These are phyloP conservation scores for Tor tambroides DNA, from an alignment of 2,113 vertebrate genomes.

Conservation along the genomic window DNA sequence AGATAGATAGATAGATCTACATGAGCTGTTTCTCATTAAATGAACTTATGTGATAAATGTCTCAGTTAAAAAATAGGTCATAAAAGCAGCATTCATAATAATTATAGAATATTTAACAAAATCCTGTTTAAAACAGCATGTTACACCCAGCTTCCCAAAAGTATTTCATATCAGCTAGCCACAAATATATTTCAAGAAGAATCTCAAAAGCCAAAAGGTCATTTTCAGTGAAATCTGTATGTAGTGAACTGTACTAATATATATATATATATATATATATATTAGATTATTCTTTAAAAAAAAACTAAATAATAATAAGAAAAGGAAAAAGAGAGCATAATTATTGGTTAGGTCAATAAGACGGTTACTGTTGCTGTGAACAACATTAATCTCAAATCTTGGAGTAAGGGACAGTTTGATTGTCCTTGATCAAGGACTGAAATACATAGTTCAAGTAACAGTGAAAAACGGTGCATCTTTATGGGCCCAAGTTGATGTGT, in stretches of 20 bases:
- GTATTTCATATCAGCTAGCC: background rate
- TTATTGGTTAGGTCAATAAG: conserved; percentile 61
- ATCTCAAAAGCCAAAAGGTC: background rate
- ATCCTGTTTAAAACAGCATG: background rate
- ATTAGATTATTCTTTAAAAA: conserved; percentile 13
- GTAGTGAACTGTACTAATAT: background rate
- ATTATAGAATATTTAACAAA: background rate
- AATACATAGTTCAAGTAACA: conserved; percentile 61
- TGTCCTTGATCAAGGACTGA: conserved; percentile 71
- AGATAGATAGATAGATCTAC: too few species aligned
- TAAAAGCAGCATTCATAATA: background rate
- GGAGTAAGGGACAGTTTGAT: conserved; percentile 61
- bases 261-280: background rate
- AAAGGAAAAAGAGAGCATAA: conserved; percentile 47
- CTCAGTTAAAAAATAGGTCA: background rate
- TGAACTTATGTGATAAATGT: background rate
- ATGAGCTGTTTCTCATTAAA: too few species aligned
- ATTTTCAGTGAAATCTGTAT: background rate
- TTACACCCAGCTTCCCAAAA: background rate
- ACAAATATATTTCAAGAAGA: background rate
- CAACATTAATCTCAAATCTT: conserved; percentile 62
- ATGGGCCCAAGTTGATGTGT: conserved; percentile 42
- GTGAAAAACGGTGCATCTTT: conserved; percentile 53
- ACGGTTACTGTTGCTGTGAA: conserved; percentile 65
- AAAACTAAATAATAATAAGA: background rate